These are phyloP conservation scores for Paraplagusia blochii DNA, from an alignment of 2,113 vertebrate species.

Conservation along the genomic window DNA sequence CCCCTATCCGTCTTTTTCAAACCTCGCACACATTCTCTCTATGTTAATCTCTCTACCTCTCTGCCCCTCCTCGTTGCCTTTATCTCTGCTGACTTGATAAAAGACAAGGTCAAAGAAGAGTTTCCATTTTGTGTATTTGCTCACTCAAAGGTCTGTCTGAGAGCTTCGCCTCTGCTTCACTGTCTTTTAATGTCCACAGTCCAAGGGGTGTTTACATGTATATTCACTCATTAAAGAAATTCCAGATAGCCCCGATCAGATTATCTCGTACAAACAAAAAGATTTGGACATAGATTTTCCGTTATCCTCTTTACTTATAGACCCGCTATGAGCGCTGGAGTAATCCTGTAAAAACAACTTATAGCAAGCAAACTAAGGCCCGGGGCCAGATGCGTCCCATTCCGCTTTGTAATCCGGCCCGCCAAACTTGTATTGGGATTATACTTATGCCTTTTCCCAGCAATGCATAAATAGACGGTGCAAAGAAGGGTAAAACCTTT, in stretches of 20 bases:
- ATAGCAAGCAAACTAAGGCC: no score
- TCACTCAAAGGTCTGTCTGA: constrained; percentile 42
- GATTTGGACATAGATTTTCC: constrained; percentile 61
- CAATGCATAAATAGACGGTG: no score
- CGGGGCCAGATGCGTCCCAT: no score
- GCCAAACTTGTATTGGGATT: no score
- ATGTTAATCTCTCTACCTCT: constrained; percentile 38
- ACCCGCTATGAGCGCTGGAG: constrained; percentile 41
- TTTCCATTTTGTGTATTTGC: constrained; percentile 62
- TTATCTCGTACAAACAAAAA: constrained; percentile 64
- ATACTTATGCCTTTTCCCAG: no score
- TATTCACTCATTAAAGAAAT: constrained; percentile 58
- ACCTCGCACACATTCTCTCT: constrained; percentile 31
- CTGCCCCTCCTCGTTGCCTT: constrained; percentile 44
- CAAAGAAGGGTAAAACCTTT: no score
- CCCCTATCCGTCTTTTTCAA: constrained; percentile 28
- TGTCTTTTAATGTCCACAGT: constrained; percentile 16
- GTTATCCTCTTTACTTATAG: constrained; percentile 62
- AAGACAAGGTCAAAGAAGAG: constrained; percentile 69
- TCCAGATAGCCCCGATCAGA: constrained; percentile 65
- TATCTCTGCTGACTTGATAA: constrained; percentile 74
- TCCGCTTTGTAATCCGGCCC: no score
- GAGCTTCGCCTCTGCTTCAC: constrained; percentile 17
- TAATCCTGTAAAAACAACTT: constrained; percentile 67
- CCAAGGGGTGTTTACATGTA: constrained; percentile 54